Percentiles rank a stretch among this genome's conserved stretches.
Conservation (phyloP, 1,140 invertebrate genomes). For the Lepidostoma basale region DNA sequence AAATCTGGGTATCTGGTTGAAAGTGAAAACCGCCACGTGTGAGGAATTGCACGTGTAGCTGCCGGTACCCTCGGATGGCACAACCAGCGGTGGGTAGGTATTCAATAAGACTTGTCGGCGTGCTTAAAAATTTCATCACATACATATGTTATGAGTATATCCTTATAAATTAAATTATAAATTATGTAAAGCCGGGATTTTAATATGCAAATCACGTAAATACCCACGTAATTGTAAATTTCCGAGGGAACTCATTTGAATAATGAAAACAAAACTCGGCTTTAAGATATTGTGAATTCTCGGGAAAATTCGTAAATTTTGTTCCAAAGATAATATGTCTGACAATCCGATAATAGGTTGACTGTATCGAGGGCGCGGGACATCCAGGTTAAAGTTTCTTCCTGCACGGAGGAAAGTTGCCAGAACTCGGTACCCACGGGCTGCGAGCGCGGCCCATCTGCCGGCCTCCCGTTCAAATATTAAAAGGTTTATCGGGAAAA, state of each 20-base stretch:
- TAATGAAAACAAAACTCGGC: conserved; percentile 29
- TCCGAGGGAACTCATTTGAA: conserved; percentile 25
- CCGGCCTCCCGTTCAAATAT: conserved; percentile 26
- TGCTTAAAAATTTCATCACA: not conserved
- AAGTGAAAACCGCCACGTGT: too few species aligned
- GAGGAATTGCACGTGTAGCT: too few species aligned
- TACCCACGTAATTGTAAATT: conserved; percentile 26
- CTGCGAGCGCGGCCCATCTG: conserved; percentile 11
- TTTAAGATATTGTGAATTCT: conserved; percentile 3
- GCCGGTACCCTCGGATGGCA: too few species aligned
- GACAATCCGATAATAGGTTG: conserved; percentile 36
- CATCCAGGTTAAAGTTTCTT: conserved; percentile 24
- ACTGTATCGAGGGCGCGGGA: conserved; percentile 23
- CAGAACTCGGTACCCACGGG: conserved; percentile 35
- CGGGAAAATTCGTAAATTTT: conserved; percentile 8
- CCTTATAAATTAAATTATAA: conserved; percentile 14
- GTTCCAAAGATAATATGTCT: conserved; percentile 17
- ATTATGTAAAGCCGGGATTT: conserved; percentile 25
- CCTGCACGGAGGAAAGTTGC: conserved; percentile 36
- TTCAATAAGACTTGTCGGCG: too few species aligned
- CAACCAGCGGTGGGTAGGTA: too few species aligned
- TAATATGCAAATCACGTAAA: conserved; percentile 17
- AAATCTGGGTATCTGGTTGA: too few species aligned
- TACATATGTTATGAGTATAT: not conserved
- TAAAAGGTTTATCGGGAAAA: conserved; percentile 23